Evolutionary conservation across 2,113 vertebrate genomes (phyloP), one percentile per base, ranked within the genome.

Genomic region (Neolamprologus fasciatus): DNA sequence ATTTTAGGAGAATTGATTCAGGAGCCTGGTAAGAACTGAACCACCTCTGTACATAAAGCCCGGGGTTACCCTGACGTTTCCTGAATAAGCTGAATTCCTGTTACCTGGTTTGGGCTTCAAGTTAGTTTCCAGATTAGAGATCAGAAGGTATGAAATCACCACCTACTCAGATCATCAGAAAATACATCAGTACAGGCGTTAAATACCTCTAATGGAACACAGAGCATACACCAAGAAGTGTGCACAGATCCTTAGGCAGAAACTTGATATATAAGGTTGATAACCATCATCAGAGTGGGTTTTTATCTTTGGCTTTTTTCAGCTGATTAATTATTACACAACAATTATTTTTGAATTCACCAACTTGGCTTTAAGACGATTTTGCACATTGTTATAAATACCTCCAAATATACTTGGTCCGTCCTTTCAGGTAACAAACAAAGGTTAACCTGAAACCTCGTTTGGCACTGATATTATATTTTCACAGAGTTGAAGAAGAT

Each of bases 211-310:
- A 58, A 58, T 17, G 28, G 57, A 58, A 9, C 57, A 58, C 57
- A 6, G 57, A 31, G 26, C 26, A 58, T 58, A 1, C 26, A 58
- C 26, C 0, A 31, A 9, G 14, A 58, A 0, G 26, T 0, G 8
- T 58, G 57, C 57, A 58, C 57, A 58, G 57, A 58, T 58, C 26
- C 57, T 6, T 5, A 58, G 14, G 26, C 26, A 58, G 57, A 58
- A 58, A 58, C 8, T 28, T 58, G 1, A 58, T 58, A 58, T 58
- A 28, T 28, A 16, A 58, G 1, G 23, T 58, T 58, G 7, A 28
- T 58, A 58, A 58, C 55, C 13, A 58, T 1, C 55, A 28, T 28
- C 55, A 58, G 54, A 57, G 23, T 58, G 55, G 12, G 4, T 28
- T 58, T 28, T 58, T 28, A 57, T 1, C 55, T 28, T 57, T 28